A percentile compares a stretch with the other conserved stretches of the same genome.
These are phyloP conservation scores for Beris chalybata DNA, from an alignment of 2,888 invertebrate genomes.

Conservation along the genomic window DNA sequence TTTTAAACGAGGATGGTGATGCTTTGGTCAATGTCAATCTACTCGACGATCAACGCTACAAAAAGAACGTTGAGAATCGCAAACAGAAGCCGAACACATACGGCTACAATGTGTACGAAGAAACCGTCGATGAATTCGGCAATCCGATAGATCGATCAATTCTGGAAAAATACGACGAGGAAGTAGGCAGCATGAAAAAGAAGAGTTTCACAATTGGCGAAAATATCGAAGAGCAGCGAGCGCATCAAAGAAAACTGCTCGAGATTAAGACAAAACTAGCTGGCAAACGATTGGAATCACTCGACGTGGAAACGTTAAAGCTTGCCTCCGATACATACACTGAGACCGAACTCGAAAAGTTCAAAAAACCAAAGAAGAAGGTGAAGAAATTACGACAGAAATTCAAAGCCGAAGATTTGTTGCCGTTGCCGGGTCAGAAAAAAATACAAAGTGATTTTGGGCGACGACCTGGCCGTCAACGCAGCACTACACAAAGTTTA, in stretches of 20 bases:
- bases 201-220: slow-evolving; percentile 78
- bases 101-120: slow-evolving; percentile 82
- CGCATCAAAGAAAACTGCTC: slow-evolving; percentile 55
- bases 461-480: slow-evolving; percentile 57
- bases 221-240: slow-evolving; percentile 61
- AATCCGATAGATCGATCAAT: slow-evolving; percentile 68
- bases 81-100: slow-evolving; percentile 82
- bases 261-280: slow-evolving; percentile 65
- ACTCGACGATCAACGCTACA: slow-evolving; percentile 80
- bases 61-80: slow-evolving; percentile 81
- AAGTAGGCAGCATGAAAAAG: slow-evolving; percentile 74
- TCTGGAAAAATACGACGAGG: slow-evolving; percentile 93
- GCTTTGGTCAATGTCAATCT: slow-evolving; percentile 90
- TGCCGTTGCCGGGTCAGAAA: slow-evolving; percentile 53
- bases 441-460: slow-evolving; percentile 49
- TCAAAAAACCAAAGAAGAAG: slow-evolving; percentile 85
- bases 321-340: slow-evolving; percentile 88
- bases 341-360: slow-evolving; percentile 80
- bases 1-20: slow-evolving; percentile 86
- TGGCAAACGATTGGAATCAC: slow-evolving; percentile 70
- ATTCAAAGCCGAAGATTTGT: slow-evolving; percentile 74
- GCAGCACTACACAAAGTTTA: slow-evolving; percentile 54
- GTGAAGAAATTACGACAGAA: slow-evolving; percentile 70
- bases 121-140: slow-evolving; percentile 70
- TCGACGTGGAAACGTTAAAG: slow-evolving; percentile 67